Evolutionary conservation across 2,888 invertebrate genomes (phyloP).

Genomic region (Eupithecia exiguata): DNA sequence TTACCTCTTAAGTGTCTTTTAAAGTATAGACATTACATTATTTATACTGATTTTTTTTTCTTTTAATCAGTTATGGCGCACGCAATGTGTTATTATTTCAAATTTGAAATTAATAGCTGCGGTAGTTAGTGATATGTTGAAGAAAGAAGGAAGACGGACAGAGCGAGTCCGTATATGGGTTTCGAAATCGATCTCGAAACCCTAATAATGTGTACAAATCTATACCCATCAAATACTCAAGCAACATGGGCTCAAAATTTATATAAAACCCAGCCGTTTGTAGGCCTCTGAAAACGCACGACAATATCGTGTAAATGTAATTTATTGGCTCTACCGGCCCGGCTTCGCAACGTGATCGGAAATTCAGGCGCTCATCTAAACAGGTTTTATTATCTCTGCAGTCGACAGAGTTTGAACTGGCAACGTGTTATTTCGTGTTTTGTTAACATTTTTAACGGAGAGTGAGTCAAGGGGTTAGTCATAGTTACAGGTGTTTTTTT

Average conservation of each 20-base stretch:
- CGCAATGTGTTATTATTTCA: too few species aligned
- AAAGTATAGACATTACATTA: too few species aligned
- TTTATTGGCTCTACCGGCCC: slow-evolving; percentile 46
- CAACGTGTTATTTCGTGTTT: slow-evolving; percentile 7
- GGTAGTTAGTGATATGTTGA: too few species aligned
- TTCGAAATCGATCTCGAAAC: too few species aligned
- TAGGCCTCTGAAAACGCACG: slow-evolving; percentile 41
- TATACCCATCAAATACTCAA: background rate
- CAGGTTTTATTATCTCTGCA: slow-evolving; percentile 26
- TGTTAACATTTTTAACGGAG: background rate
- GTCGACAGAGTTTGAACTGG: slow-evolving; percentile 13
- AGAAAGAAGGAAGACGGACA: too few species aligned
- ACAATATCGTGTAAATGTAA: slow-evolving; percentile 47
- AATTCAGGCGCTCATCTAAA: slow-evolving; percentile 18
- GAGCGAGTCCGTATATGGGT: too few species aligned
- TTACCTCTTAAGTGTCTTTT: too few species aligned
- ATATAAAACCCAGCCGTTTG: slow-evolving; percentile 11
- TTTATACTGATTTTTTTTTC: too few species aligned
- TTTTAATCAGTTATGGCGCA: too few species aligned
- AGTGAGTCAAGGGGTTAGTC: background rate
- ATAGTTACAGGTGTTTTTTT: background rate
- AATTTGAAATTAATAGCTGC: too few species aligned
- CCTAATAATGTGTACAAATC: background rate
- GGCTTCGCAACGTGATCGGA: slow-evolving; percentile 33
- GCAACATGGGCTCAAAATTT: background rate